phyloP scores from a whole-genome alignment of 2,113 vertebrate genomes.

The Ailuropoda melanoleuca region DNA sequence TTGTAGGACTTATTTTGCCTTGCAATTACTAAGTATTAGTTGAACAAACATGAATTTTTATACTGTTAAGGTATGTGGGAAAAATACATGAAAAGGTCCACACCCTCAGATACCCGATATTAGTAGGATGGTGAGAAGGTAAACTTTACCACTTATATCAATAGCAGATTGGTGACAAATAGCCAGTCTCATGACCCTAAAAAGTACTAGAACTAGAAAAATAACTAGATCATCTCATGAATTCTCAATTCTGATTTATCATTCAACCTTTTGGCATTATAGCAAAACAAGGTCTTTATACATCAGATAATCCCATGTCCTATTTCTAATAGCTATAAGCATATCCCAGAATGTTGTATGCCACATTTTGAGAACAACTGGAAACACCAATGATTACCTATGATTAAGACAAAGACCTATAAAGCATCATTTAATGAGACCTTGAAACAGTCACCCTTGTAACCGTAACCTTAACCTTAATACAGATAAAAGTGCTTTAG shows the following conservation, averaged over 20 bases:
- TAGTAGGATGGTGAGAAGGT: neutral
- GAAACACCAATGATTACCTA: slow-evolving; percentile 27
- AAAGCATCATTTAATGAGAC: slow-evolving; percentile 38
- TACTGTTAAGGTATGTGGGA: neutral
- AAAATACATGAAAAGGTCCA: neutral
- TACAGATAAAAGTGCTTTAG: neutral
- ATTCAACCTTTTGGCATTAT: neutral
- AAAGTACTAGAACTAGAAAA: slow-evolving; percentile 23
- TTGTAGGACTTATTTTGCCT: slow-evolving; percentile 12
- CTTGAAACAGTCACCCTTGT: neutral
- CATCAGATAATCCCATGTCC: neutral
- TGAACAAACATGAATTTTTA: slow-evolving; percentile 44
- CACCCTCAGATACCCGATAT: neutral
- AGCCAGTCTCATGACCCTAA: neutral
- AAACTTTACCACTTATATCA: neutral
- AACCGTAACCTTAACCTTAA: neutral
- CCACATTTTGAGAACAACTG: neutral
- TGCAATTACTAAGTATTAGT: neutral
- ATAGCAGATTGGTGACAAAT: neutral
- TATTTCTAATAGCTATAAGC: slow-evolving; percentile 20
- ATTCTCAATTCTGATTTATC: slow-evolving; percentile 10
- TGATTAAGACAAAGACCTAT: neutral
- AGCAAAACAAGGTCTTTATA: slow-evolving; percentile 11
- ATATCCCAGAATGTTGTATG: neutral
- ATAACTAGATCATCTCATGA: slow-evolving; percentile 3